Evolutionary conservation across 2,797 vertebrate genomes (phyloP).

Genomic region (Mormyrus hasselquistii): DNA sequence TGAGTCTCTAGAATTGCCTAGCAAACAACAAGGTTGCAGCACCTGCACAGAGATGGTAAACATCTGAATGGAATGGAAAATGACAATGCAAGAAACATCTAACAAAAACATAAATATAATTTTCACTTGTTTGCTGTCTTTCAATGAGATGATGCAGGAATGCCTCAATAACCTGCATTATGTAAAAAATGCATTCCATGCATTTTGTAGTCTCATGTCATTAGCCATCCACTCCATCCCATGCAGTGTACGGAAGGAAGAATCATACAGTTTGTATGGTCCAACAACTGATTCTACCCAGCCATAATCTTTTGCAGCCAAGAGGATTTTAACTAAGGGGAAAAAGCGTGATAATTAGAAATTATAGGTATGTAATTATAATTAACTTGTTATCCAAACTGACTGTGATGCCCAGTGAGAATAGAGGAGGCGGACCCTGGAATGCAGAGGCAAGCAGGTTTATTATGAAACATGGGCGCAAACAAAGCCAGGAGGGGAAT

Average conservation of each 20-base stretch:
- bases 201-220: background rate
- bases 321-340: background rate
- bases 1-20: conserved; percentile 14
- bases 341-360: no score
- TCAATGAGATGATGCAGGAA: background rate
- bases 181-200: background rate
- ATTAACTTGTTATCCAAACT: no score
- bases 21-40: background rate
- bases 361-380: no score
- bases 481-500: no score
- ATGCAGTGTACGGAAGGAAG: background rate
- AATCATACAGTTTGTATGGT: background rate
- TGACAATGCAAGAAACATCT: conserved; percentile 8
- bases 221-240: background rate
- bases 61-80: background rate
- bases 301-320: background rate
- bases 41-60: background rate
- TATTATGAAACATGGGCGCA: no score
- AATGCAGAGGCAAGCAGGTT: no score
- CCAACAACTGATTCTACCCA: background rate
- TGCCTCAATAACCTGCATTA: no score
- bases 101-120: no score
- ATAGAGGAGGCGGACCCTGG: no score
- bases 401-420: no score
- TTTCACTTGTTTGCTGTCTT: no score